Base-by-base conservation (phyloP, 2,113 vertebrate species). In the Nycticryphes semicollaris region DNA sequence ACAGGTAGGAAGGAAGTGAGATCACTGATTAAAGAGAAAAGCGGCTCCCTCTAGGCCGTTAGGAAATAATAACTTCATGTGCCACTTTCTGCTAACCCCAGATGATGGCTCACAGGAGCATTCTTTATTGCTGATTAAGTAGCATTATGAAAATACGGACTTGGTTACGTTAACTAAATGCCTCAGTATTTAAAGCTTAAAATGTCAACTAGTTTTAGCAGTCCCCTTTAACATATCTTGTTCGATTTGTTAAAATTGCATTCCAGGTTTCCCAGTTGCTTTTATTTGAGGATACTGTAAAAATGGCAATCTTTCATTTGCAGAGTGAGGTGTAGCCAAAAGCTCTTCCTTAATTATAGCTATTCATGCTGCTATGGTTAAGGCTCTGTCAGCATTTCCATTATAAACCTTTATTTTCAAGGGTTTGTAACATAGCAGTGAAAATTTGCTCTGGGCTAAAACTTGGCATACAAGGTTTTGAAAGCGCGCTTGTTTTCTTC, bases 61-160 rank as follows among this genome's bases (percentile, higher is more conserved):
- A 97, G 98, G 83, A 96, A 98, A 97, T 98, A 98, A 97, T 97
- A 98, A 97, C 93, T 98, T 97, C 94, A 94, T 96, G 91, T 97
- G 95, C 95, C 94, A 94, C 94, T 97, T 98, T 97, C 84, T 96
- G 93, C 96, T 97, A 97, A 98, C 96, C 93, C 57, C 81, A 94
- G 92, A 93, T 96, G 97, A 97, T 97, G 92, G 96, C 96, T 97
- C 97, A 97, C 96, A 89, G 97, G 97, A 98, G 96, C 96, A 96
- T 98, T 97, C 94, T 97, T 97, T 97, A 96, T 95, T 98, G 94
- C 97, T 98, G 97, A 97, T 98, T 97, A 98, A 97, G 96, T 96
- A 96, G 84, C 96, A 88, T 97, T 97, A 97, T 96, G 96, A 98
- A 98, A 98, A 98, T 97, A 98, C 93, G 96, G 94, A 97, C 97